A percentile compares a stretch with the other conserved stretches of the same genome.
Conservation (phyloP, 2,113 vertebrate species). For the Equus przewalskii region DNA sequence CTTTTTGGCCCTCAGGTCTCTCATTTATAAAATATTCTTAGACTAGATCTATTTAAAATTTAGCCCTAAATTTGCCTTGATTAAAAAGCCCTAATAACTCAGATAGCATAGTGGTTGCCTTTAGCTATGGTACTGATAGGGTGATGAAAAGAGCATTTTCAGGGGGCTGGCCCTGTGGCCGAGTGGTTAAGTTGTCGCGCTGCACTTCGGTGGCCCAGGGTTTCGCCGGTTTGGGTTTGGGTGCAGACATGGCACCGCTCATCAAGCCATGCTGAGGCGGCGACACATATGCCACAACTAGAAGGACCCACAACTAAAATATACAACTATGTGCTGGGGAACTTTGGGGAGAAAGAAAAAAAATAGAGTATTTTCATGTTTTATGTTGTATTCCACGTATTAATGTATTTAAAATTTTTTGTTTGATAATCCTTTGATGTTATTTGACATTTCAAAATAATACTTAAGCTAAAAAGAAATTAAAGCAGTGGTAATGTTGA, state of each 20-base stretch:
- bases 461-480: not conserved
- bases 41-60: not conserved
- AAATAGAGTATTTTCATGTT: not conserved
- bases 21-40: not conserved
- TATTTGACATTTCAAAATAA: not conserved
- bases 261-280: too few relatives aligned
- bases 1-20: not conserved
- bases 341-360: too few relatives aligned
- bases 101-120: not conserved
- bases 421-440: not conserved
- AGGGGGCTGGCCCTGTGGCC: too few relatives aligned
- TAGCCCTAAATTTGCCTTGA: not conserved
- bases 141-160: not conserved
- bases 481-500: not conserved
- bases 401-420: not conserved
- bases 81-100: not conserved
- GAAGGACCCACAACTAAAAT: too few relatives aligned
- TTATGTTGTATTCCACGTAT: not conserved
- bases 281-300: too few relatives aligned
- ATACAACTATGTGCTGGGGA: too few relatives aligned
- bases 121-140: not conserved
- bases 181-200: too few relatives aligned
- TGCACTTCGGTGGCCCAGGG: too few relatives aligned
- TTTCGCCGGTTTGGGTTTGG: too few relatives aligned
- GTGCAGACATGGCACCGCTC: too few relatives aligned